Evolutionary conservation across 2,888 invertebrate genomes (phyloP).

Genomic region (Acleris literana): DNA sequence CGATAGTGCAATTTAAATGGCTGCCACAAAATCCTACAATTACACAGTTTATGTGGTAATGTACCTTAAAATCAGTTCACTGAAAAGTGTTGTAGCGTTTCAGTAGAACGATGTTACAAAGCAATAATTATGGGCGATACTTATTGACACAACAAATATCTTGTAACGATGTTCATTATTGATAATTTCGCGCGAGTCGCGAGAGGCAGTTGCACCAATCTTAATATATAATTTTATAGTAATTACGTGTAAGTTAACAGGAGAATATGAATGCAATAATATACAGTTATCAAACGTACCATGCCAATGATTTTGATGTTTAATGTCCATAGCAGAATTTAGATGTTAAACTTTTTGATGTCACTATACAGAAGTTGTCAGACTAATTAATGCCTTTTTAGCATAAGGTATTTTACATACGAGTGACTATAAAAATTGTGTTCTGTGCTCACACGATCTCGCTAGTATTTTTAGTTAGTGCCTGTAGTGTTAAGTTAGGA

Average conservation of each 20-base stretch:
- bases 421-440: conserved; percentile 65
- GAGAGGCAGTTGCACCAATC: conserved; percentile 6
- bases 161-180: conserved; percentile 17
- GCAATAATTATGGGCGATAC: conserved; percentile 26
- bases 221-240: conserved; percentile 3
- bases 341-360: conserved; percentile 64
- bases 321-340: conserved; percentile 54
- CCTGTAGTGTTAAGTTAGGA: conserved; percentile 77
- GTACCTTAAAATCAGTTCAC: background rate
- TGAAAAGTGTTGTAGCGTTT: background rate
- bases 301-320: conserved; percentile 53
- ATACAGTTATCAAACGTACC: conserved; percentile 42
- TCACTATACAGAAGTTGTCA: conserved; percentile 69
- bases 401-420: conserved; percentile 67
- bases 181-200: conserved; percentile 2
- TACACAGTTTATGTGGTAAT: background rate
- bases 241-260: conserved; percentile 15
- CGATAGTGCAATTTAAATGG: no score
- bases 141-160: conserved; percentile 13
- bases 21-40: no score
- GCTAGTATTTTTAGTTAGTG: conserved; percentile 82
- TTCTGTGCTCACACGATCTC: conserved; percentile 83
- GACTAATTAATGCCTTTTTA: conserved; percentile 70
- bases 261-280: conserved; percentile 31
- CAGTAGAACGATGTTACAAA: conserved; percentile 6